phyloP scores from a whole-genome alignment of 2,113 vertebrate genomes.

The Oncorhynchus gorbuscha region DNA sequence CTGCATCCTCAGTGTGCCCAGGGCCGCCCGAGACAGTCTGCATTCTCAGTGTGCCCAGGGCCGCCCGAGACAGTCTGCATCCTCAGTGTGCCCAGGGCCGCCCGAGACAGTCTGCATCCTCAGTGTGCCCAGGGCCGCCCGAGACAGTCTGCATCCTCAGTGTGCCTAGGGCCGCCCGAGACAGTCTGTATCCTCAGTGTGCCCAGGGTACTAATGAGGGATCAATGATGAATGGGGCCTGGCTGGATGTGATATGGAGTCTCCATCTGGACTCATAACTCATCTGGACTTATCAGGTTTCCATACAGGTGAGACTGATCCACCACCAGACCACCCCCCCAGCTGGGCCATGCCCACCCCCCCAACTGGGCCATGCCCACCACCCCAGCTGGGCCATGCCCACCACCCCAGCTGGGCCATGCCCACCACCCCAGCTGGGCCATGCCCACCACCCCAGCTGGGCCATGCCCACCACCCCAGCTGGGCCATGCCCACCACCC shows the following conservation, averaged over 20 bases:
- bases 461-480: background rate
- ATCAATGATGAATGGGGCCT: conserved; percentile 49
- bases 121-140: background rate
- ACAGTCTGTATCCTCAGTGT: too few species aligned
- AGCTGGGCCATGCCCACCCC: background rate
- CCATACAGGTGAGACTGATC: background rate
- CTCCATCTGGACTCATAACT: conserved; percentile 43
- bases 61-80: too few species aligned
- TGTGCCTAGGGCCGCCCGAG: too few species aligned
- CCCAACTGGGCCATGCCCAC: too few species aligned
- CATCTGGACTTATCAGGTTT: conserved; percentile 36
- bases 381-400: background rate
- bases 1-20: background rate
- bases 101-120: too few species aligned
- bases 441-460: background rate
- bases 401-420: background rate
- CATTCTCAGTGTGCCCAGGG: too few species aligned
- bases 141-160: too few species aligned
- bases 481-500: background rate
- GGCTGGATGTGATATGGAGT: conserved; percentile 33
- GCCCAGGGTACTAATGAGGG: conserved; percentile 28
- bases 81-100: too few species aligned
- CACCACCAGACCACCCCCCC: background rate
- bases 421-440: too few species aligned
- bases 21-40: background rate